Evolutionary conservation across 2,888 invertebrate species (phyloP), one percentile per base, ranked within the genome.

Genomic region (Drosophila lacicola): DNA sequence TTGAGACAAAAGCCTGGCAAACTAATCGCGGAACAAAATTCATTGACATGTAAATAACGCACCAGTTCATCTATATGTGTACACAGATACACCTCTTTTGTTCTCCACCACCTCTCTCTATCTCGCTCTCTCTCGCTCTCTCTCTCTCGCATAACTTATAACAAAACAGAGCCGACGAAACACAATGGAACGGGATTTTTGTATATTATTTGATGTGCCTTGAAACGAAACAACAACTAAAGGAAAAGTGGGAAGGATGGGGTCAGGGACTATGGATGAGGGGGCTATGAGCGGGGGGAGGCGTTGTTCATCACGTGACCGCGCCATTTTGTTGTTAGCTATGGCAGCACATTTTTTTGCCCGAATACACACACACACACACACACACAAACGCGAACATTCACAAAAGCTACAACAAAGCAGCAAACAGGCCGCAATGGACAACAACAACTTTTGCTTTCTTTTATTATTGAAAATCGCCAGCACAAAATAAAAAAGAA

Each of bases 391-490:
- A 39, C 37, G 44, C 14, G 19, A 37, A 47, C 44, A 45, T 33
- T 14, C 11, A 51, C 25, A 57, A n/a, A 41, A n/a, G 53, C 34
- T 39, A 60, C 63, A 57, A 60, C 42, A 70, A 58, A 67, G 53
- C 70, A 44, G 63, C 72, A 76, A 76, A 65, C 72, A 62, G 72
- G 75, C 64, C 65, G 68, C 62, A 64, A 64, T 49, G 64, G n/a
- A 57, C 64, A 70, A 56, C 65, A 63, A 61, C 64, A 74, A 61
- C 54, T 69, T 76, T 77, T 78, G 71, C 78, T 75, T 66, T 78
- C 77, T 74, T 82, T 82, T 84, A 82, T 82, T 82, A 82, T 82
- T 82, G 82, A 82, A 84, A 82, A 84, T 84, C 77, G 74, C 65
- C 50, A 76, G 67, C 19, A 34, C 21, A 67, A 54, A 70, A 73